Evolutionary conservation across 2,888 invertebrate species (phyloP).

Genomic region (Augochlorella aurata): DNA sequence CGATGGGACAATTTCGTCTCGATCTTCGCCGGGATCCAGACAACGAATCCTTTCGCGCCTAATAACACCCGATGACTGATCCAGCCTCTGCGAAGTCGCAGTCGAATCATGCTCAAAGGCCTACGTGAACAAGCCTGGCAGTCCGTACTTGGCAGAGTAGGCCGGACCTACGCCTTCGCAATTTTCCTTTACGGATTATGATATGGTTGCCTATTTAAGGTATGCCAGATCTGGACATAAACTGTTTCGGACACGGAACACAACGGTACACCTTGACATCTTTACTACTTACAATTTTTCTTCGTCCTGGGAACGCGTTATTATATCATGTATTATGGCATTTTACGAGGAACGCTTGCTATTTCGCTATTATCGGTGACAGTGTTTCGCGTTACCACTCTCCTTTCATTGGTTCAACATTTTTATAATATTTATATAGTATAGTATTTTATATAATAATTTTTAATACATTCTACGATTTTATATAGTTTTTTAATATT

Average conservation of each 20-base stretch:
- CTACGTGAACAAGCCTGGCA: constrained; percentile 59
- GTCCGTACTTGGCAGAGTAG: constrained; percentile 63
- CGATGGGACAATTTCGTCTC: background rate
- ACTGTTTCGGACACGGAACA: background rate
- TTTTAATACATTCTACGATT: no score
- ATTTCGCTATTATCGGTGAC: background rate
- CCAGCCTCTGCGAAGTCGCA: constrained; percentile 42
- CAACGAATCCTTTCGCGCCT: constrained; percentile 53
- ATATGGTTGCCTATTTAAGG: constrained; percentile 25
- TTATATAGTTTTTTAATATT: no score
- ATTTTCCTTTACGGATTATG: constrained; percentile 65
- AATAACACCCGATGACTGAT: constrained; percentile 64
- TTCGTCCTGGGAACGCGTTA: background rate
- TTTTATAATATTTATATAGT: no score
- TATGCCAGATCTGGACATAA: constrained; percentile 9
- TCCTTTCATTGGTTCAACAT: no score
- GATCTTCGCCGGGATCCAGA: constrained; percentile 5
- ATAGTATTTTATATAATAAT: no score
- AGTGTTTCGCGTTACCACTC: no score
- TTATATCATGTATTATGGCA: background rate
- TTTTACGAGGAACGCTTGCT: background rate
- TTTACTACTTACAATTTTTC: background rate
- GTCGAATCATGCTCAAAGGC: constrained; percentile 56
- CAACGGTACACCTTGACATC: constrained; percentile 1
- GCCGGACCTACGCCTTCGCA: constrained; percentile 70